Evolutionary conservation across 1,140 invertebrate genomes (phyloP).

Genomic region (Caerostris darwini): DNA sequence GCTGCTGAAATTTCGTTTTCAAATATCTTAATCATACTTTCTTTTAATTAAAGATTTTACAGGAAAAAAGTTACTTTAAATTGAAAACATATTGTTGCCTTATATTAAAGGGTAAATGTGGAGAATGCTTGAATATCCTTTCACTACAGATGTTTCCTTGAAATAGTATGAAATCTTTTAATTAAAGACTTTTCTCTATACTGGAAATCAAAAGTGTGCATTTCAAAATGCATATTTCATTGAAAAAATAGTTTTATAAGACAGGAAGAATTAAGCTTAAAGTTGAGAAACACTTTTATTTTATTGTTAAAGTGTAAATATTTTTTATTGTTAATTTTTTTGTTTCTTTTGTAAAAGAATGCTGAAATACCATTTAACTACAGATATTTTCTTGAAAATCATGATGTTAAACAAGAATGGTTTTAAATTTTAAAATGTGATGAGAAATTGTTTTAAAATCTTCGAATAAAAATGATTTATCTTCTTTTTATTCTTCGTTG

Average conservation of each 20-base stretch:
- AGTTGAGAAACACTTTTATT: constrained; percentile 39
- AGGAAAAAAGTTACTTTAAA: neutral
- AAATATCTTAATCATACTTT: too few relatives aligned
- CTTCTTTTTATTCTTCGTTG: too few relatives aligned
- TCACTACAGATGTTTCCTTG: constrained; percentile 9
- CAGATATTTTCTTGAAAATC: neutral
- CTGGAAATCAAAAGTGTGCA: constrained; percentile 21
- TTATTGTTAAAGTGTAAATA: constrained; percentile 49
- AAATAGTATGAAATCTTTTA: neutral
- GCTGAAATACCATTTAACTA: neutral
- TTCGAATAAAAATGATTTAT: neutral
- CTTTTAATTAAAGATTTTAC: too few relatives aligned
- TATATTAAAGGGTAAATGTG: constrained; percentile 42
- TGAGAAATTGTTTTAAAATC: neutral
- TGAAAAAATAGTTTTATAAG: neutral
- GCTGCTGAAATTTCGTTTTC: too few relatives aligned
- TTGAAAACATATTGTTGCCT: constrained; percentile 46
- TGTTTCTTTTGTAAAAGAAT: neutral
- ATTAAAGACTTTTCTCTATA: too few relatives aligned
- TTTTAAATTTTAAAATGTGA: neutral
- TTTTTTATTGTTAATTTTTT: too few relatives aligned
- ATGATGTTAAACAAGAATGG: neutral
- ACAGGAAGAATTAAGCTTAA: neutral
- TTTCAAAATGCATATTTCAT: constrained; percentile 48
- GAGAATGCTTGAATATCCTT: neutral